Percentiles rank a stretch among this genome's conserved stretches.
These are phyloP conservation scores for Argyresthia albistria DNA, from an alignment of 2,888 invertebrate species.

Conservation along the genomic window DNA sequence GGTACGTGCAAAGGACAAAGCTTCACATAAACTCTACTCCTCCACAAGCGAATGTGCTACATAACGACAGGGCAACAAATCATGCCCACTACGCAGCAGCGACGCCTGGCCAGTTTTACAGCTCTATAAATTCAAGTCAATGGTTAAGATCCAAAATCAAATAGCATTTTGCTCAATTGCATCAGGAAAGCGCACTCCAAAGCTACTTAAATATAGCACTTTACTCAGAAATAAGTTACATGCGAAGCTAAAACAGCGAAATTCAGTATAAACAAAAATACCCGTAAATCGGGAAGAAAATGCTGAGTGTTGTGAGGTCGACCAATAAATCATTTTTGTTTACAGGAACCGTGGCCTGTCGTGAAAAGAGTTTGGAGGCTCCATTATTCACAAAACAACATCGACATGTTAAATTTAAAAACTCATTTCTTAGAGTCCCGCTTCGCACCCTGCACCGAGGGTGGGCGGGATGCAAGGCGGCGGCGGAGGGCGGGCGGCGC, in stretches of 20 bases:
- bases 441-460: too few species aligned
- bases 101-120: not conserved
- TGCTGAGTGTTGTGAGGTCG: not conserved
- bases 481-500: not conserved
- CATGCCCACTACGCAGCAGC: too few species aligned
- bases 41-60: too few species aligned
- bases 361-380: not conserved
- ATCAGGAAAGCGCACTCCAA: too few species aligned
- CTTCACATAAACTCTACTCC: too few species aligned
- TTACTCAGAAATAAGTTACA: too few species aligned
- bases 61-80: too few species aligned
- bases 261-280: not conserved
- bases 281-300: not conserved
- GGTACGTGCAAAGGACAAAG: not conserved
- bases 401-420: not conserved
- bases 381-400: not conserved
- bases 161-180: too few species aligned
- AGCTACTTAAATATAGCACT: too few species aligned
- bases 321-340: not conserved
- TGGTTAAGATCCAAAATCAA: not conserved
- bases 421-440: not conserved
- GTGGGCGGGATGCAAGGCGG: not conserved
- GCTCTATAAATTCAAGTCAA: not conserved
- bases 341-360: not conserved
- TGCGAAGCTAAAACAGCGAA: too few species aligned